Base-by-base conservation (phyloP, 1,140 invertebrate genomes). In the Leptinotarsa texana region DNA sequence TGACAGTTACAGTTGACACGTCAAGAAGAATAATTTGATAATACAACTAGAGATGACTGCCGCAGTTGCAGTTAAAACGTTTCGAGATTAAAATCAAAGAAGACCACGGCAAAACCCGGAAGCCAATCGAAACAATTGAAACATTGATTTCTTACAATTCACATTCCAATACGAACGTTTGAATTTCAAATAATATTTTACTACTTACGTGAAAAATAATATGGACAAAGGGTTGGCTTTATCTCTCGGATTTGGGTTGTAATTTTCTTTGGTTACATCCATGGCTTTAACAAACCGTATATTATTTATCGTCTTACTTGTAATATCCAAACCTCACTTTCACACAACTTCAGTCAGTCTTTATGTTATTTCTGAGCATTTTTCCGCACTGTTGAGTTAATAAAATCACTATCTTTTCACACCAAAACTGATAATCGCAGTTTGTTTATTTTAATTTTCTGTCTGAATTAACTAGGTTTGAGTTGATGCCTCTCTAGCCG, bases 191-290 rank as follows among this genome's bases (percentile, higher is more conserved):
- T n/a, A 57, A 15, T 3, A 57, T 15, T 57, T 57, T 57, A 65
- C 24, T 48, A 83, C 83, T 84, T 81, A 84, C 83, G 82, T 81
- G 73, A 84, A 84, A 75, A 83, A 82, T 65, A 83, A 22, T 5
- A 83, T 65, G 17, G 82, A 82, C 4, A 84, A 57, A 24, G 78
- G 76, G 78, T 82, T 84, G 49, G 83, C 80, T 17, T 79, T 78
- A 51, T 84, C 83, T 68, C 80, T 81, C 3, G 83, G 83, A 77
- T 84, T 84, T 5, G 80, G 81, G 74, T 83, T 83, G 75, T 78
- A 76, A 73, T 78, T 75, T 73, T 84, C 82, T 69, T 82, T 79
- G 17, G 81, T 80, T 13, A 80, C 76, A 80, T 84, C 83, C 83
- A 84, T 84, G 21, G 13, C 62, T 72, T 48, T 69, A 5, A 15